Conservation (phyloP, 2,113 vertebrate species). For the Onychostruthus taczanowskii region DNA sequence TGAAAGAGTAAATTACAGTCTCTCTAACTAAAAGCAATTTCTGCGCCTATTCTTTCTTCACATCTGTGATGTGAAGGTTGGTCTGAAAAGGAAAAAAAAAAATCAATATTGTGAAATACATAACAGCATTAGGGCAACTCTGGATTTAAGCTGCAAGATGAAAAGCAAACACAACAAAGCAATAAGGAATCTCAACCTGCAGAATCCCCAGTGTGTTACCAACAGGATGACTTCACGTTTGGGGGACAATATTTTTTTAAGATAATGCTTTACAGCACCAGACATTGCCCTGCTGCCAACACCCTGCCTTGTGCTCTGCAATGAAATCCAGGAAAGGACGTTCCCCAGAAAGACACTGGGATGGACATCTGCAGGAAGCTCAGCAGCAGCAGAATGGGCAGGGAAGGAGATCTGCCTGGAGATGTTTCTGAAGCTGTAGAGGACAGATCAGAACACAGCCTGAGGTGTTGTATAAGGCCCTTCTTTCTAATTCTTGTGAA, state of each 20-base stretch:
- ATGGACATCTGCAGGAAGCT: neutral
- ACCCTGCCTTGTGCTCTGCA: neutral
- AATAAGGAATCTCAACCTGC: neutral
- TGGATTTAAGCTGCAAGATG: slow-evolving; percentile 13
- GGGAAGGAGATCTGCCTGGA: neutral
- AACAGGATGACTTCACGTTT: neutral
- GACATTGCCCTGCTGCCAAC: neutral
- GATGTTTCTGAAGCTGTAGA: neutral
- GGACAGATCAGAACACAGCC: neutral
- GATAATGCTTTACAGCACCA: neutral
- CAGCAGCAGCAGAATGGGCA: neutral
- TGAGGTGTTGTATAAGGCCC: neutral
- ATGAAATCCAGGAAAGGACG: neutral
- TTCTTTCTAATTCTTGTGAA: neutral
- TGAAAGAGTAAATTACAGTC: slow-evolving; percentile 21
- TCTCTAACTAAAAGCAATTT: slow-evolving; percentile 28
- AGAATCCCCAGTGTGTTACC: neutral
- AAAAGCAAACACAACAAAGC: slow-evolving; percentile 29
- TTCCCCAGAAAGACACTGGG: neutral
- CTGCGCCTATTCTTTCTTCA: slow-evolving; percentile 3
- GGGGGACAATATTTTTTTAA: neutral
- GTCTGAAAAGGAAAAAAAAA: neutral
- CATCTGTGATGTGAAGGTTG: neutral
- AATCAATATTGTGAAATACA: slow-evolving; percentile 51
- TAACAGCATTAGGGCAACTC: slow-evolving; percentile 8